Evolutionary conservation across 2,797 vertebrate genomes (phyloP), one percentile per base, ranked within the genome.

Genomic region (Tauraco hartlaubi): DNA sequence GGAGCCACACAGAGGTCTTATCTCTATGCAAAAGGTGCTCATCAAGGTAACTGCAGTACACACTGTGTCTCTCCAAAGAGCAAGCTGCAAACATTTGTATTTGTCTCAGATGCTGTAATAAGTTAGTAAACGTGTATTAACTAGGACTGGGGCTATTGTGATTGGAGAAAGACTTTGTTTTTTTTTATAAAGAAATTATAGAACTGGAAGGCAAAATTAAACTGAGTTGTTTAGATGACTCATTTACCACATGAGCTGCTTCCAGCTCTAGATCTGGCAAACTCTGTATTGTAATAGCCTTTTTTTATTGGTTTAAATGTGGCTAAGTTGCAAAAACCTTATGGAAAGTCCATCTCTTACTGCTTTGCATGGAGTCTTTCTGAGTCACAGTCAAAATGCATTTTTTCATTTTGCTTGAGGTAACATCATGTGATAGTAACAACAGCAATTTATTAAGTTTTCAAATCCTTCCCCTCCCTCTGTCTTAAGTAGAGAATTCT

Each of bases 171-270:
- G 22, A 63, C 22, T 88, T 41, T 6, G 20, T 49, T 91, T 68
- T 72, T 68, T 72, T 35, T 3, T 12, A 37, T 41, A 72, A 68
- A 64, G 33, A 41, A 72, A 62, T 25, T 14, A 80, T 62, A 63
- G 68, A 78, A 58, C 48, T 89, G 82, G 62, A 94, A 86, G 79
- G 43, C 46, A 74, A 71, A 78, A 76, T 69, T 55, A 55, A 88
- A 80, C 28, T 11, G 43, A 94, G 31, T 77, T 89, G 66, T 92
- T 97, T 81, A 61, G 78, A 88, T 96, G 95, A 97, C 78, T 96
- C 95, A 96, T 73, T 93, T 79, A 85, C 84, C 78, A 81, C 67
- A 95, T 68, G 66, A 93, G 55, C 72, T 79, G 29, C 64, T 94
- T 96, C 55, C 82, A 95, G 73, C 76, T 94, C 67, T 88, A 58